Conservation (phyloP, 92 coral and sea anemone species). For the Bergia sp. region DNA sequence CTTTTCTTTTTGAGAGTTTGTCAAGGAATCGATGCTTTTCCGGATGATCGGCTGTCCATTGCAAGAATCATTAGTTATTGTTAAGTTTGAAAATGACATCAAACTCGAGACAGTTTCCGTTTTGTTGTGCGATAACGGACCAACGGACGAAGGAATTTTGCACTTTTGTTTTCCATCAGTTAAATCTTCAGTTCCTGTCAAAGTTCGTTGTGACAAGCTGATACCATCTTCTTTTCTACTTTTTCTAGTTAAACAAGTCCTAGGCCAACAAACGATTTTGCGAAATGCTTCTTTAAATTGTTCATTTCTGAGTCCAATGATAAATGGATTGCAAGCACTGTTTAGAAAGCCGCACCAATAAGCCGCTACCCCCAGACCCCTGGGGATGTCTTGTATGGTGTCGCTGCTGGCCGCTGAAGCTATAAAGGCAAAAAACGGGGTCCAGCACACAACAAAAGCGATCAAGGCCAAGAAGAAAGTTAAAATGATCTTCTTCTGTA, state of each 20-base stretch:
- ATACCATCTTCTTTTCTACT: neutral
- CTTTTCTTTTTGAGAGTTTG: neutral
- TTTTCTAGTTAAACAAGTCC: neutral
- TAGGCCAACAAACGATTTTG: conserved; percentile 57
- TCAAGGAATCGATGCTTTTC: neutral
- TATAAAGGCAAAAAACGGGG: conserved; percentile 77
- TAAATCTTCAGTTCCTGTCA: neutral
- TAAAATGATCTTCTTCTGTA: conserved; percentile 63
- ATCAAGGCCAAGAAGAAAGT: conserved; percentile 82
- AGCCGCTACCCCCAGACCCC: conserved; percentile 82
- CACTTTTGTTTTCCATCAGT: neutral
- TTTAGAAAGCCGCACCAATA: conserved; percentile 86
- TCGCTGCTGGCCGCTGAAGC: conserved; percentile 68
- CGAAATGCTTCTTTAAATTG: conserved; percentile 63
- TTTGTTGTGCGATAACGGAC: conserved; percentile 3
- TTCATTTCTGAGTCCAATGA: conserved; percentile 79
- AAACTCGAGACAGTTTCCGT: conserved; percentile 15
- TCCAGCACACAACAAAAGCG: conserved; percentile 83
- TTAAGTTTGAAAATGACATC: neutral
- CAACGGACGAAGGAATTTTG: neutral
- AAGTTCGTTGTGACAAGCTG: neutral
- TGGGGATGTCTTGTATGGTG: conserved; percentile 64
- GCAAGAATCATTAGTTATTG: neutral
- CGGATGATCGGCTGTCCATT: neutral
- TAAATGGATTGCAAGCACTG: conserved; percentile 81